Evolutionary conservation across 1,140 invertebrate genomes (phyloP), one percentile per base, ranked within the genome.

Genomic region (Drosophila bocqueti): DNA sequence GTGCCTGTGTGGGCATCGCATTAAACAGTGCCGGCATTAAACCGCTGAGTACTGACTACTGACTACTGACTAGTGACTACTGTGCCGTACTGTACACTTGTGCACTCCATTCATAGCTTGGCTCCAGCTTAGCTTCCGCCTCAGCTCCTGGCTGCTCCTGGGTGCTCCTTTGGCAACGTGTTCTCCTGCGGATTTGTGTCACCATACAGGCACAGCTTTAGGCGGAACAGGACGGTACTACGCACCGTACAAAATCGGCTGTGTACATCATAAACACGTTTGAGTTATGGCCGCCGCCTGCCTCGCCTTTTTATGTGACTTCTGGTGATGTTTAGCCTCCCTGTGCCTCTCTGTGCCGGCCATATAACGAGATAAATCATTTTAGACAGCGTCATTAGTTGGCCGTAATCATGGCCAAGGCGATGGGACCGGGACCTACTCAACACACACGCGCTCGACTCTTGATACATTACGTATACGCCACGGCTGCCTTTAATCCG

Each of bases 301-400:
- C 38, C 47, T 80, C 61, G 76, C 58, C 72, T 68, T 83, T 83
- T 76, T 83, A 79, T 86, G 31, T 86, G 83, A 83, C 83, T 87
- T 83, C 68, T 76, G 76, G 62, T 72, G 65, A 71, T 60, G 60
- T 52, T 46, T 34, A 40, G 26, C 42, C 16, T 10, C 47, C 10
- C 18, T 11, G 8, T 1, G 29, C 4, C 29, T 2, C 36, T 31
- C 36, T 46, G 43, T 47, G 24, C 38, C 26, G 43, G 76, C 83
- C 83, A 86, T 89, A 89, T 89, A 90, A 84, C 84, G 81, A 91
- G 81, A 91, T 91, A 91, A 91, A 91, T 91, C 87, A 91, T 91
- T 91, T 91, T 83, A 89, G 89, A 89, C 79, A 91, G 87, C 87
- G 89, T 91, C 87, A 91, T 91, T 91, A 91, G 89, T 91, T 91